Conservation (phyloP, 2,888 invertebrate genomes). For the Panopea generosa region DNA sequence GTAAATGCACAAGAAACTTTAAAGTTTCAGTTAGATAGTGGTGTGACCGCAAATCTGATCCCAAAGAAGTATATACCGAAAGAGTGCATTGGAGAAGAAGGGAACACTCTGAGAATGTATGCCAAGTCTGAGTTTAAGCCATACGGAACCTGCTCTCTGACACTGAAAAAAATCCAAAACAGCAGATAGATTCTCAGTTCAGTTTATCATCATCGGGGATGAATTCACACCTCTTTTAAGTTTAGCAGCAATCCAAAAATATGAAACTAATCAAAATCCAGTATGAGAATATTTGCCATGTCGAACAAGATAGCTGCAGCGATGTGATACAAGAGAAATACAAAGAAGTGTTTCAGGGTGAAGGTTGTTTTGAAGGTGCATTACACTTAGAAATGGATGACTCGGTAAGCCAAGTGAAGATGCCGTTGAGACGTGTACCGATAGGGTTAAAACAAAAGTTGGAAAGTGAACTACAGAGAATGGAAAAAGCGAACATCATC, state of each 20-base stretch:
- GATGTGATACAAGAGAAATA: constrained; percentile 26
- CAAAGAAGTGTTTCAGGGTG: constrained; percentile 33
- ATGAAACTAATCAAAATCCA: too few species aligned
- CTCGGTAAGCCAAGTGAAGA: constrained; percentile 33
- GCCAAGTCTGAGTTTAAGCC: too few species aligned
- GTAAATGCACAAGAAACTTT: neutral
- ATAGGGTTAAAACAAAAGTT: constrained; percentile 29
- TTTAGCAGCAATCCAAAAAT: neutral
- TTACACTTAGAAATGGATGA: constrained; percentile 43
- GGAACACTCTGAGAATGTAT: too few species aligned
- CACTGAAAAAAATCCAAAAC: constrained; percentile 1
- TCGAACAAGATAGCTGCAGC: neutral
- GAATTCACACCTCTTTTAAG: neutral
- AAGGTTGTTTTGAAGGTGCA: constrained; percentile 37
- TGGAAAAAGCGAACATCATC: constrained; percentile 26
- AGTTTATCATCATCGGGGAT: neutral
- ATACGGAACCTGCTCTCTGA: neutral
- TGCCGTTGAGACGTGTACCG: constrained; percentile 42
- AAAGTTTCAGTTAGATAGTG: too few species aligned
- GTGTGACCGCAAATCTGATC: too few species aligned
- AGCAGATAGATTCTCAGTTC: neutral
- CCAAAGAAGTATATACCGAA: too few species aligned
- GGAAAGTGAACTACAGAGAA: constrained; percentile 37
- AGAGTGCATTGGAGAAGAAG: neutral
- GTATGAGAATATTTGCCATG: too few species aligned